Evolutionary conservation across 2,888 invertebrate genomes (phyloP), one percentile per base, ranked within the genome.

Genomic region (Lochmaea crataegi): DNA sequence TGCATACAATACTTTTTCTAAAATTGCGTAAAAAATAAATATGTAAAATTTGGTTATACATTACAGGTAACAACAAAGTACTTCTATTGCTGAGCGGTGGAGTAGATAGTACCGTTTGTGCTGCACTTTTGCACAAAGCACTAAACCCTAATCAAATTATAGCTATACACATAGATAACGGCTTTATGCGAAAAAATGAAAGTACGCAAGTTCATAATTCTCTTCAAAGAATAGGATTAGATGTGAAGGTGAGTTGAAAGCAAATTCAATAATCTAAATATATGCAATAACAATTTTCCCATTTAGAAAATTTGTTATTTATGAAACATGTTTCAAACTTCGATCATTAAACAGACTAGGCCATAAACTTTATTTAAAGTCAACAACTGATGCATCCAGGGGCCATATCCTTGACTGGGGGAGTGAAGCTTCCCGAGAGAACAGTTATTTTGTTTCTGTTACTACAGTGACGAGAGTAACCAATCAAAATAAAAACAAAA

Each of bases 81-180:
- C 84, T 97, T 94, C 92, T 97, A 86, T 87, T 98, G 84, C 93
- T 98, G 68, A 98, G 98, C 86, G 99, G 99, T 22, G 99, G 99
- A 38, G 99, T 99, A 6, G 99, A 99, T 88, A 99, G 99, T 0
- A 97, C 99, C n/a, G 99, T 99, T 11, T 99, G 99, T 88, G 98
- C 98, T 38, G 98, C 98, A 26, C 88, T 99, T 75, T 89, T 99
- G 68, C 93, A 96, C 86, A 94, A 94, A 85, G 97, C 99, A 11
- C 89, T 99, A 65, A 91, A 92, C 74, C 93, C 94, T 81, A 94
- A 95, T 82, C 96, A 97, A 87, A 93, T 99, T 73, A 96, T 98
- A 83, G 98, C 98, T 41, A 91, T 99, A 78, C 99, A 99, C 88
- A 96, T 99, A 82, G 98, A 99, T 87, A 99, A 99, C 86, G 99